These are phyloP conservation scores for Collichthys lucidus DNA, from an alignment of 2,113 vertebrate genomes.

Conservation along the genomic window DNA sequence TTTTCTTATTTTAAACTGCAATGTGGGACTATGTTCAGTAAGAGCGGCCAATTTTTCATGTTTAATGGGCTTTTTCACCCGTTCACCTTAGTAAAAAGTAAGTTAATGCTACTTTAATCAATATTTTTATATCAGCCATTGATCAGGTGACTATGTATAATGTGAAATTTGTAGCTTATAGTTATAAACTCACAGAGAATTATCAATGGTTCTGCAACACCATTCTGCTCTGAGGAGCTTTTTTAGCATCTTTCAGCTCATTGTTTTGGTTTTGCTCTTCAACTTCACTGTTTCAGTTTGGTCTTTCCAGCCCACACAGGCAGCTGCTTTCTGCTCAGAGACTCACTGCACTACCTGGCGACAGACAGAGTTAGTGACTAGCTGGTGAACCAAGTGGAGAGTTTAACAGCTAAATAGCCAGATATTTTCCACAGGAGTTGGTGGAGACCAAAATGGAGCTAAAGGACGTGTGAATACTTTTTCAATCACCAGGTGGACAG, in stretches of 20 bases:
- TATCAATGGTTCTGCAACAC: no score
- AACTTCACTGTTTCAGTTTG: not conserved
- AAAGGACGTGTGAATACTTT: not conserved
- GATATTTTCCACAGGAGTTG: not conserved
- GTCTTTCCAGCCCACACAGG: not conserved
- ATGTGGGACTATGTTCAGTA: not conserved
- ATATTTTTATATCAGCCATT: not conserved
- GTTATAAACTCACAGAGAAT: not conserved
- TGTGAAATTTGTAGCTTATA: not conserved
- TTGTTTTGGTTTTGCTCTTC: not conserved
- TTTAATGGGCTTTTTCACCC: not conserved
- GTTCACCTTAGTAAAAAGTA: not conserved
- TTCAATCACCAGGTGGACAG: not conserved
- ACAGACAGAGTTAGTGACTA: not conserved
- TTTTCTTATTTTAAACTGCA: constrained; percentile 10
- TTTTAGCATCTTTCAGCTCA: not conserved
- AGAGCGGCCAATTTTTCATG: not conserved
- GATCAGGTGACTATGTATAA: not conserved
- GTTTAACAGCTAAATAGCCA: not conserved
- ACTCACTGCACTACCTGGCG: not conserved
- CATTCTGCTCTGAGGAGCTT: not conserved
- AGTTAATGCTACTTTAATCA: not conserved
- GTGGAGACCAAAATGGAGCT: not conserved
- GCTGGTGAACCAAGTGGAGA: not conserved
- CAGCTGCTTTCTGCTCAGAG: not conserved